phyloP scores from a whole-genome alignment of 2,113 vertebrate genomes.

The Sebastes schlegelii region DNA sequence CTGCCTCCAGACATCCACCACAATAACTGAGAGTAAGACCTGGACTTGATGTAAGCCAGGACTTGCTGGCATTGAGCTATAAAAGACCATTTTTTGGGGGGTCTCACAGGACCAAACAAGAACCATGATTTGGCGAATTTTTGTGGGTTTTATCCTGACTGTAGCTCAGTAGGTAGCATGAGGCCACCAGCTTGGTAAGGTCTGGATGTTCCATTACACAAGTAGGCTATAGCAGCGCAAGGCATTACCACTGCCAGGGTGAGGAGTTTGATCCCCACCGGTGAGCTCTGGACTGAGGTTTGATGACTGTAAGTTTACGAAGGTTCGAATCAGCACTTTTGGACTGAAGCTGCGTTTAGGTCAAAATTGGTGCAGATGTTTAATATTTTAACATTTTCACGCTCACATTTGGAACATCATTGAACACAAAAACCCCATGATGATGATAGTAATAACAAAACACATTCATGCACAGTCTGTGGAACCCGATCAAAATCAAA shows the following conservation, averaged over 20 bases:
- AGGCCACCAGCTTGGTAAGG: constrained; percentile 7
- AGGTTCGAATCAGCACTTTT: constrained; percentile 6
- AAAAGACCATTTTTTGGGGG: neutral
- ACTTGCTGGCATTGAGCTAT: neutral
- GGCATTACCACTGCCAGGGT: constrained; percentile 58
- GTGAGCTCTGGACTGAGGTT: neutral
- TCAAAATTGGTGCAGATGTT: neutral
- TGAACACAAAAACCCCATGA: neutral
- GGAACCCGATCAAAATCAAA: constrained; percentile 1
- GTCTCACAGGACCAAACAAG: constrained; percentile 1
- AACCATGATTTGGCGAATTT: neutral
- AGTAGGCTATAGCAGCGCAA: neutral
- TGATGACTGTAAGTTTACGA: neutral
- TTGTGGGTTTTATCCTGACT: neutral
- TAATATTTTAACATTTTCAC: neutral
- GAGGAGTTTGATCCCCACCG: constrained; percentile 16
- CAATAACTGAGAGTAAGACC: neutral
- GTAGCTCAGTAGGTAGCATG: constrained; percentile 24
- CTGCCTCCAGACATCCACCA: neutral
- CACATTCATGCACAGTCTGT: neutral
- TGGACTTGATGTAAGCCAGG: neutral
- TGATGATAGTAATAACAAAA: neutral
- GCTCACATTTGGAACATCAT: neutral
- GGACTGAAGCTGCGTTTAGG: constrained; percentile 17
- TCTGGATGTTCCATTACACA: constrained; percentile 12